These are phyloP conservation scores for Lagodon rhomboides DNA, from an alignment of 2,797 vertebrate species.

Conservation along the genomic window DNA sequence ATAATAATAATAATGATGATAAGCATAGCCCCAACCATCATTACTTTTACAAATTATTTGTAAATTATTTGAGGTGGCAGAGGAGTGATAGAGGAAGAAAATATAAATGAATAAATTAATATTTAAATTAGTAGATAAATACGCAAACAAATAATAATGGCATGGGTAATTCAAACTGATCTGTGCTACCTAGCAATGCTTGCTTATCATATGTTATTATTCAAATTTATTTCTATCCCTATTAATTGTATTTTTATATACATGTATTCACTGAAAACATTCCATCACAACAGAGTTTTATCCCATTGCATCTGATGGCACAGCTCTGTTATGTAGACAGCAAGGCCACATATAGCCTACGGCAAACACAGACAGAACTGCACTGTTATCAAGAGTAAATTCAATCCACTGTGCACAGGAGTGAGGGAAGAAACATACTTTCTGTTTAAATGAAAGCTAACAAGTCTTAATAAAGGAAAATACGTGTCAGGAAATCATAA, in stretches of 20 bases:
- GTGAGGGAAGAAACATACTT: not conserved
- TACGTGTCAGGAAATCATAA: conserved; percentile 13
- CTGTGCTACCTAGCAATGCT: not conserved
- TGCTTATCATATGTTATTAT: not conserved
- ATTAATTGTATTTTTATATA: too few relatives aligned
- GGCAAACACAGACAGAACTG: not conserved
- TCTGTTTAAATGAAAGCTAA: conserved; percentile 8
- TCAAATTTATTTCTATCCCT: not conserved
- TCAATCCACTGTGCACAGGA: not conserved
- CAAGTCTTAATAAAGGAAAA: conserved; percentile 8
- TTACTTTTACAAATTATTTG: too few relatives aligned
- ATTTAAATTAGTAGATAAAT: too few relatives aligned
- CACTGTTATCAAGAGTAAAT: not conserved
- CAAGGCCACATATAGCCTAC: not conserved
- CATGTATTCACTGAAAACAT: not conserved
- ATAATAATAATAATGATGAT: too few relatives aligned
- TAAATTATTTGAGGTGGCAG: too few relatives aligned
- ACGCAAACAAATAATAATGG: too few relatives aligned
- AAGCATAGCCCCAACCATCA: too few relatives aligned
- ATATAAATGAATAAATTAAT: too few relatives aligned
- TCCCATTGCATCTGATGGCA: not conserved
- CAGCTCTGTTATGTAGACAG: too few relatives aligned
- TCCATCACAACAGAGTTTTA: not conserved
- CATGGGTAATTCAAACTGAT: not conserved
- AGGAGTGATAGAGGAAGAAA: too few relatives aligned